Percentiles rank a stretch among this genome's conserved stretches.
These are phyloP conservation scores for Daphoenositta chrysoptera DNA, from an alignment of 2,113 vertebrate genomes.

Conservation along the genomic window DNA sequence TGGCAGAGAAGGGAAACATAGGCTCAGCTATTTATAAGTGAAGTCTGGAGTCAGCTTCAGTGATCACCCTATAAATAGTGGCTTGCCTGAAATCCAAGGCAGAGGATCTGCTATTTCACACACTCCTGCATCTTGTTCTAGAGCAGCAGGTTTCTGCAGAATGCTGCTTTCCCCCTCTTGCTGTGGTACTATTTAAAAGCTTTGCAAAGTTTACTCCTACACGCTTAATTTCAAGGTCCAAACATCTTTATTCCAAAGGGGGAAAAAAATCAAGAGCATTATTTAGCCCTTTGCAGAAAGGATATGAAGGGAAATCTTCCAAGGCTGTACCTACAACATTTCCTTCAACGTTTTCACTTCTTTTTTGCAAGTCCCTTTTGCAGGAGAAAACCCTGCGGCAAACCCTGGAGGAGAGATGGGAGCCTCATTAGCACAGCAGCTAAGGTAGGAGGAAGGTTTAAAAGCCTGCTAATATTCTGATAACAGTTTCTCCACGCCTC, in stretches of 20 bases:
- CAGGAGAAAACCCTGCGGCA: not conserved
- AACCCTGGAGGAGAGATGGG: not conserved
- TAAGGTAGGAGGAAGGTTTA: not conserved
- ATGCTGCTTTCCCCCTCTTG: not conserved
- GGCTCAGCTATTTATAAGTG: conserved; percentile 26
- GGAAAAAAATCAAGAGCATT: not conserved
- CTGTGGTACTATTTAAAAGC: not conserved
- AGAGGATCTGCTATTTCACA: not conserved
- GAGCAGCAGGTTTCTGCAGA: not conserved
- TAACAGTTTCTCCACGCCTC: not conserved
- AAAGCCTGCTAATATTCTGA: not conserved
- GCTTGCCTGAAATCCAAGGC: not conserved
- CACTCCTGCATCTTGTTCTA: not conserved
- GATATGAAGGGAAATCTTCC: not conserved
- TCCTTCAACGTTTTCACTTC: not conserved
- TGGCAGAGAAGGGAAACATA: not conserved
- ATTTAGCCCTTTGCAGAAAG: not conserved
- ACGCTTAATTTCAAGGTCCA: not conserved
- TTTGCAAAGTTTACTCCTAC: not conserved
- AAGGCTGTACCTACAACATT: not conserved
- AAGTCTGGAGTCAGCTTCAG: conserved; percentile 9
- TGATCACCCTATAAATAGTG: conserved; percentile 15
- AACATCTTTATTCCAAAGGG: not conserved
- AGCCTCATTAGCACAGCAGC: not conserved
- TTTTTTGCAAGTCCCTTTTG: not conserved